Base-by-base conservation (phyloP, 2,888 invertebrate genomes). In the Eupelmus urozonus region DNA sequence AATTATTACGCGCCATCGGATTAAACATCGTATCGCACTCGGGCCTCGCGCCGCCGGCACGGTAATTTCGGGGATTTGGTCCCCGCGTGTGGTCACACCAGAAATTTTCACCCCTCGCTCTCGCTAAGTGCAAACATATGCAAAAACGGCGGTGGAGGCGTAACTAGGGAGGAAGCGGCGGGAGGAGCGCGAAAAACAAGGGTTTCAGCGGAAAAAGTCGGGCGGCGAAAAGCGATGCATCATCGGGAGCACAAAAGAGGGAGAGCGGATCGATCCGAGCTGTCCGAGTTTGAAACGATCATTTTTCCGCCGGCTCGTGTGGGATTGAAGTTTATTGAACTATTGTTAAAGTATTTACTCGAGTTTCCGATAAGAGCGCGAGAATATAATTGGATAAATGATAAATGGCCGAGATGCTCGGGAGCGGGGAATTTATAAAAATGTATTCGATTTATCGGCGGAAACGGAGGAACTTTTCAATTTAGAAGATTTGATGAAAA, bases 11-110 rank as follows among this genome's bases (percentile, higher is more conserved):
- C 20, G 49, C 25, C 20, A 2, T 29, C 13, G 69, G 49, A 76
- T 76, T 76, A 70, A 76, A 67, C 55, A 69, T 53, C 40, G n/a
- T n/a, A n/a, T n/a, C n/a, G n/a, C n/a, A n/a, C 53, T 18, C 23
- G 18, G 60, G n/a, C n/a, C 25, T 51, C 57, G 59, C 27, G 27
- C 45, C n/a, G 34, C 9, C 65, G 16, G 5, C 16, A 16, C 16
- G n/a, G 65, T 71, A 76, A 71, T 76, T 76, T 59, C 25, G 25
- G 49, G 34, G 55, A 70, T 76, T 76, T 62, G 2, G 1, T 23
- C 27, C 51, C 2, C 34, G 29, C 34, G 16, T 7, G n/a, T n/a
- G n/a, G n/a, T n/a, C n/a, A n/a, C n/a, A n/a, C n/a, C n/a, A n/a
- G n/a, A n/a, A n/a, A n/a, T n/a, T n/a, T n/a, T n/a, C n/a, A n/a